Conservation (phyloP, 2,888 invertebrate genomes). For the Phania funesta region DNA sequence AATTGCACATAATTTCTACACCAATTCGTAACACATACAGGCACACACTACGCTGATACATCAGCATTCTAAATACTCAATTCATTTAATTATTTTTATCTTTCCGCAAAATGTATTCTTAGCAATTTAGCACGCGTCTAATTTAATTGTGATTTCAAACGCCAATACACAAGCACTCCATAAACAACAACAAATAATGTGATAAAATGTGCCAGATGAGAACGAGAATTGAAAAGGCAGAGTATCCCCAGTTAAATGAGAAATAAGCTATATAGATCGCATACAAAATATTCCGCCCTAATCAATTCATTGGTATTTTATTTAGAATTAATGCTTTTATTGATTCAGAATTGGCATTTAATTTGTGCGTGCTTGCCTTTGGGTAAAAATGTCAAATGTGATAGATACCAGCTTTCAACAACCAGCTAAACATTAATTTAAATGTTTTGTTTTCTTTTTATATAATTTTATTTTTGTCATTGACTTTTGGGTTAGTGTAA, state of each 20-base stretch:
- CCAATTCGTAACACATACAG: not conserved
- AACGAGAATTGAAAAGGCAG: slow-evolving; percentile 4
- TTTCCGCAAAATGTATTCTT: slow-evolving; percentile 63
- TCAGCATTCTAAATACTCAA: slow-evolving; percentile 3
- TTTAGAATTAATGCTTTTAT: slow-evolving; percentile 50
- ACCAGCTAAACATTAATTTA: slow-evolving; percentile 13
- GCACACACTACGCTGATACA: not conserved
- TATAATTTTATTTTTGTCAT: too few relatives aligned
- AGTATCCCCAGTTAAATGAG: not conserved
- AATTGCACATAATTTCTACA: slow-evolving; percentile 42
- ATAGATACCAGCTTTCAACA: slow-evolving; percentile 49
- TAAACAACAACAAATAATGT: slow-evolving; percentile 41
- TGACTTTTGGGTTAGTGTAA: not conserved
- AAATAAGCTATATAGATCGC: slow-evolving; percentile 37
- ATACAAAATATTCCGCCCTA: slow-evolving; percentile 42
- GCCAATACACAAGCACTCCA: slow-evolving; percentile 19
- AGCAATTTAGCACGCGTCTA: slow-evolving; percentile 67
- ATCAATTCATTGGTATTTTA: slow-evolving; percentile 19
- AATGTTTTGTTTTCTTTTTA: not conserved
- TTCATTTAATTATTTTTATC: slow-evolving; percentile 63
- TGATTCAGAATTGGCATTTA: slow-evolving; percentile 46
- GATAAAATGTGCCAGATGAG: slow-evolving; percentile 11
- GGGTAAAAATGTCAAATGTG: slow-evolving; percentile 54
- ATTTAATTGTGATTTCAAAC: slow-evolving; percentile 63
- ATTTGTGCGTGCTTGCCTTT: slow-evolving; percentile 35